Percentiles rank a stretch among this genome's conserved stretches.
These are phyloP conservation scores for Planococcus citri DNA, from an alignment of 1,140 invertebrate genomes.

Conservation along the genomic window DNA sequence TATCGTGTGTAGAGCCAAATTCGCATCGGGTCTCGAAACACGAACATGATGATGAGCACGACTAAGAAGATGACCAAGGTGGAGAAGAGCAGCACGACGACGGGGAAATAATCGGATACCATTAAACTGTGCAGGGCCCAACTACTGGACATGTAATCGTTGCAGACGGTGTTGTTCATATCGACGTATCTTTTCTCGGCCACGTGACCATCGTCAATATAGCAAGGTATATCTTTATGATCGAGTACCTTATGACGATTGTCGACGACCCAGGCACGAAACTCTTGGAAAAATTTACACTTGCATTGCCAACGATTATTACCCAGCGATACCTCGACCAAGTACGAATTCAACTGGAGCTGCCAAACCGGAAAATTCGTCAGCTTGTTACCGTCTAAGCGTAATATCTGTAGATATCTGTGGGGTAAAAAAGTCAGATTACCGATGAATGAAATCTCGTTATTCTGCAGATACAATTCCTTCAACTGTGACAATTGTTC, in stretches of 20 bases:
- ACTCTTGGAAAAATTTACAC: conserved; percentile 74
- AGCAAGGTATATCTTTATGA: conserved; percentile 62
- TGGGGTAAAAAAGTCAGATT: conserved; percentile 68
- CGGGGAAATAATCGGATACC: conserved; percentile 70
- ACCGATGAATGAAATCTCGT: conserved; percentile 60
- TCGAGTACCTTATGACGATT: conserved; percentile 68
- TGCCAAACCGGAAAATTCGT: conserved; percentile 73
- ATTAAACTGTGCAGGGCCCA: conserved; percentile 71
- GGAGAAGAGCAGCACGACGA: conserved; percentile 56
- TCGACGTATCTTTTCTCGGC: conserved; percentile 56
- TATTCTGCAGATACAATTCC: conserved; percentile 78
- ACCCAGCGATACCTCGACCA: conserved; percentile 58
- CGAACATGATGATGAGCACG: conserved; percentile 58
- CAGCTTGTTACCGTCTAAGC: conserved; percentile 72
- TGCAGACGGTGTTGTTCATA: conserved; percentile 67
- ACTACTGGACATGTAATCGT: conserved; percentile 66
- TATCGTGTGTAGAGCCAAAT: conserved; percentile 80
- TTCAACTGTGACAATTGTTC: conserved; percentile 64
- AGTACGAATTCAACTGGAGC: conserved; percentile 52
- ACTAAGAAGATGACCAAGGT: conserved; percentile 57
- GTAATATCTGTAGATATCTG: conserved; percentile 61
- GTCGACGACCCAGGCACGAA: conserved; percentile 69
- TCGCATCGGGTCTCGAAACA: conserved; percentile 68
- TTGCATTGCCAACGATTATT: conserved; percentile 80
- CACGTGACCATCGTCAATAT: conserved; percentile 58